Conservation (phyloP, 1,140 invertebrate genomes). For the Drosophila mauritiana region DNA sequence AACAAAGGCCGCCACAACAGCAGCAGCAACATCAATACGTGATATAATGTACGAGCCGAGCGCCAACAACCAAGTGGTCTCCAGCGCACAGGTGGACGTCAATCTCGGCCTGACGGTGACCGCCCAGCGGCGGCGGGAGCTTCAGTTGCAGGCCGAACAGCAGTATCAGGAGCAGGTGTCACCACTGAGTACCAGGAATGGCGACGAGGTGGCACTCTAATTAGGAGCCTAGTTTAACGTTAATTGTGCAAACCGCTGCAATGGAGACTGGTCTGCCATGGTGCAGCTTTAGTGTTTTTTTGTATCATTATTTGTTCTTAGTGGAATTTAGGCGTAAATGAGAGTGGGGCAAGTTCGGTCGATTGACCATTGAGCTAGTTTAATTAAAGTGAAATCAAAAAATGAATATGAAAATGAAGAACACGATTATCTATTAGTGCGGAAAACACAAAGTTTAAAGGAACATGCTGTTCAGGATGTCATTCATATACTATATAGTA, state of each 20-base stretch:
- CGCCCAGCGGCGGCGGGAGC: slow-evolving; percentile 69
- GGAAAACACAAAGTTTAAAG: slow-evolving; percentile 33
- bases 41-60: slow-evolving; percentile 72
- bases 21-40: slow-evolving; percentile 56
- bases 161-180: slow-evolving; percentile 69
- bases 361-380: slow-evolving; percentile 52
- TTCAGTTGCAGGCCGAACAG: slow-evolving; percentile 69
- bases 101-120: slow-evolving; percentile 59
- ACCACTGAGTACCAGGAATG: slow-evolving; percentile 60
- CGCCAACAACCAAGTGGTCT: slow-evolving; percentile 56
- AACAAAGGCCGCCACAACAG: slow-evolving; percentile 32
- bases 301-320: slow-evolving; percentile 58
- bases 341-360: slow-evolving; percentile 3
- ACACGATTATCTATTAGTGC: slow-evolving; percentile 21
- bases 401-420: background rate
- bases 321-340: slow-evolving; percentile 61
- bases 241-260: slow-evolving; percentile 25
- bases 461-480: slow-evolving; percentile 34
- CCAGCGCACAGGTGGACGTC: slow-evolving; percentile 47
- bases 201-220: slow-evolving; percentile 79
- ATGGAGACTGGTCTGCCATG: slow-evolving; percentile 58
- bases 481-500: slow-evolving; percentile 63
- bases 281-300: slow-evolving; percentile 52
- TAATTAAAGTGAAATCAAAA: slow-evolving; percentile 53
- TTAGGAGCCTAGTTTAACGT: slow-evolving; percentile 41